These are phyloP conservation scores for Spinus pinus DNA, from an alignment of 2,797 vertebrate species.

Conservation along the genomic window DNA sequence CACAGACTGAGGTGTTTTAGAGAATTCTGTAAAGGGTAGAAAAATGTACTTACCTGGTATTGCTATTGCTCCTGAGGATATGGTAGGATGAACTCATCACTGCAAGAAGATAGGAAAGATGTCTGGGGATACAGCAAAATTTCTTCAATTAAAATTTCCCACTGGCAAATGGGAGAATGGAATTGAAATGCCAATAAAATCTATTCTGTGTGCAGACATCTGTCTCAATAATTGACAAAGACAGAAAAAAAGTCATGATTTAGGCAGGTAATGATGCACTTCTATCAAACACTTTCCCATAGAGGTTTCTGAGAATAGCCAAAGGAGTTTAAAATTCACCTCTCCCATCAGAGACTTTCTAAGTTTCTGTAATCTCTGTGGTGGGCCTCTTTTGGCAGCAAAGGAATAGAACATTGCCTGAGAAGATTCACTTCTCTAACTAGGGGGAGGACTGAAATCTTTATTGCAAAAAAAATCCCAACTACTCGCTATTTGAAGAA, in stretches of 20 bases:
- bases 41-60: not conserved
- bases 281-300: not conserved
- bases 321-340: not conserved
- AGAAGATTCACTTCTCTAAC: not conserved
- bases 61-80: not conserved
- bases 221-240: not conserved
- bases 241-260: not conserved
- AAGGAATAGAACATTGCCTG: fast-evolving
- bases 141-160: not conserved
- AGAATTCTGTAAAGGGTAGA: not conserved
- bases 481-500: not conserved
- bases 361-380: not conserved
- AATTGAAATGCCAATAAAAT: not conserved
- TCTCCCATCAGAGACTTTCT: not conserved
- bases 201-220: not conserved
- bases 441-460: not conserved
- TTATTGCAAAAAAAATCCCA: not conserved
- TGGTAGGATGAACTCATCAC: not conserved
- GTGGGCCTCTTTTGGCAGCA: not conserved
- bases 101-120: not conserved
- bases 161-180: not conserved
- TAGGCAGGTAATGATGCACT: not conserved
- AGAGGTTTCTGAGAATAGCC: not conserved
- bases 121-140: not conserved
- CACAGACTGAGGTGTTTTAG: not conserved